Evolutionary conservation across 2,888 invertebrate species (phyloP).

Genomic region (Bombyx huttoni): DNA sequence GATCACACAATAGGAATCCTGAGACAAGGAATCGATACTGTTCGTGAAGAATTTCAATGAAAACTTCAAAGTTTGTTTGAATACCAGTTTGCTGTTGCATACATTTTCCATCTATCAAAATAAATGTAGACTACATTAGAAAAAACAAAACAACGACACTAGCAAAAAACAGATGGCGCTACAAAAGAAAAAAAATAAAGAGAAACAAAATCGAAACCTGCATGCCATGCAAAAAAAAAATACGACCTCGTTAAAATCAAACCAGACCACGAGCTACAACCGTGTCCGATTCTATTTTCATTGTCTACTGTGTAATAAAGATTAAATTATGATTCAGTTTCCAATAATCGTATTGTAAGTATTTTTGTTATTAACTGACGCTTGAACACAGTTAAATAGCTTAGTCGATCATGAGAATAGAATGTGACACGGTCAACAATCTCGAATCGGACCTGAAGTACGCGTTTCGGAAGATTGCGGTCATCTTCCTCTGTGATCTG

Average conservation of each 20-base stretch:
- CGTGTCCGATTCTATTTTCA: constrained; percentile 39
- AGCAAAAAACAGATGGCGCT: constrained; percentile 35
- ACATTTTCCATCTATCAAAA: not conserved
- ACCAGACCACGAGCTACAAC: constrained; percentile 19
- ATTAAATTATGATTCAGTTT: too few species aligned
- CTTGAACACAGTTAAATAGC: constrained; percentile 1
- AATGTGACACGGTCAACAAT: constrained; percentile 15
- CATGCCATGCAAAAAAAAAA: constrained; percentile 59
- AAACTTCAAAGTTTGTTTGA: not conserved
- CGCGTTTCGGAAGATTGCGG: constrained; percentile 92
- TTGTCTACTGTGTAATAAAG: constrained; percentile 2
- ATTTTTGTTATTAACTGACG: not conserved
- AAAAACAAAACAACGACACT: constrained; percentile 40
- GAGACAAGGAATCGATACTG: not conserved
- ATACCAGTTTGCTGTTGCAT: not conserved
- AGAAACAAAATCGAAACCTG: constrained; percentile 41
- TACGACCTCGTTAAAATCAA: constrained; percentile 23
- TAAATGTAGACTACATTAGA: constrained; percentile 5
- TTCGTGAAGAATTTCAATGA: not conserved
- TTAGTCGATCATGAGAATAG: not conserved
- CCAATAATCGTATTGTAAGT: too few species aligned
- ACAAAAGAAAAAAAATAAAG: constrained; percentile 36
- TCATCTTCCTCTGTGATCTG: constrained; percentile 97
- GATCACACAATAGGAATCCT: not conserved
- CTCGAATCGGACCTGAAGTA: constrained; percentile 81